These are phyloP conservation scores for Alligator mississippiensis DNA, from an alignment of 2,113 vertebrate species.

Conservation along the genomic window DNA sequence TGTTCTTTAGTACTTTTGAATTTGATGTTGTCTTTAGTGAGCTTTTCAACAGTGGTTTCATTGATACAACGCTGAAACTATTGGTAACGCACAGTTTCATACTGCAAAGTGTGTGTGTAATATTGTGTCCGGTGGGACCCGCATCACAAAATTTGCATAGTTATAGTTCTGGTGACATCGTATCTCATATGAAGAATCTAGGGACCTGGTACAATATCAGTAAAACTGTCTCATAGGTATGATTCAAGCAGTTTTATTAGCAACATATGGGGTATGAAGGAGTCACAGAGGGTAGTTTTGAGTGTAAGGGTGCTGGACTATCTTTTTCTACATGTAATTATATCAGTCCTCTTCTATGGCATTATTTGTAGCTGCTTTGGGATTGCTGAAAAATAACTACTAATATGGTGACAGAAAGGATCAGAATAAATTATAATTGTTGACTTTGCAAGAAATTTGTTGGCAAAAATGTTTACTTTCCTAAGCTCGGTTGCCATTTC, in stretches of 20 bases:
- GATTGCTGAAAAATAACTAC: constrained; percentile 77
- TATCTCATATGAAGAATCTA: constrained; percentile 70
- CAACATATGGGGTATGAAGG: constrained; percentile 78
- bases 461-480: constrained; percentile 65
- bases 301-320: constrained; percentile 75
- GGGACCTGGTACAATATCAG: constrained; percentile 72
- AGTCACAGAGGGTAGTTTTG: constrained; percentile 77
- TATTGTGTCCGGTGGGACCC: constrained; percentile 64
- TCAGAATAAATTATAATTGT: constrained; percentile 76
- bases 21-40: constrained; percentile 25
- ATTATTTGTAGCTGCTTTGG: constrained; percentile 78
- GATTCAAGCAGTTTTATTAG: constrained; percentile 81
- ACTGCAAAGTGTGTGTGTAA: constrained; percentile 34
- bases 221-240: constrained; percentile 81
- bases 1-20: constrained; percentile 65
- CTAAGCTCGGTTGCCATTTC: not conserved
- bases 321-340: constrained; percentile 77
- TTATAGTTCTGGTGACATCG: constrained; percentile 68
- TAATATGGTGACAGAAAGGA: constrained; percentile 74
- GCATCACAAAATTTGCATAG: constrained; percentile 69
- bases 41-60: constrained; percentile 59
- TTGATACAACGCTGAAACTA: constrained; percentile 53
- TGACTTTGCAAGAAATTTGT: constrained; percentile 73
- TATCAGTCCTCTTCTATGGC: constrained; percentile 68
- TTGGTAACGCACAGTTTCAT: constrained; percentile 56